Evolutionary conservation across 2,797 vertebrate genomes (phyloP).

Genomic region (Echeneis naucrates): DNA sequence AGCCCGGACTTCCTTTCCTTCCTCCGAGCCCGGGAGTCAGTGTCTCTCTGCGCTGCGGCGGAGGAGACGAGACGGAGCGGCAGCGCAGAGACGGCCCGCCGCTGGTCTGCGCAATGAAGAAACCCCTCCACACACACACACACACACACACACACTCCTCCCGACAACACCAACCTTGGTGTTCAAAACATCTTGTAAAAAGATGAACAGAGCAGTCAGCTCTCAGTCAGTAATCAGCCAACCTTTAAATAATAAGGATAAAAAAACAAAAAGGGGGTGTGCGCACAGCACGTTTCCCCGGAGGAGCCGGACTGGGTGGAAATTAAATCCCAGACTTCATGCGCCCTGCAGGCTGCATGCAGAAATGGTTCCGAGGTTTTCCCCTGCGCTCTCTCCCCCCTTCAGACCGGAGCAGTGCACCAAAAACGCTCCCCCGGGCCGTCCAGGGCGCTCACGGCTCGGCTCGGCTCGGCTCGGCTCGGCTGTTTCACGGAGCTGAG

Average conservation of each 20-base stretch:
- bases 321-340: slow-evolving; percentile 55
- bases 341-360: slow-evolving; percentile 51
- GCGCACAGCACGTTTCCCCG: slow-evolving; percentile 11
- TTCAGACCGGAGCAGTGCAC: not conserved
- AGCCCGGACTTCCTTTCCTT: not conserved
- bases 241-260: not conserved
- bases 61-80: slow-evolving; percentile 42
- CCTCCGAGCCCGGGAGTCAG: not conserved
- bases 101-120: slow-evolving; percentile 65
- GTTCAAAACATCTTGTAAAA: slow-evolving; percentile 66
- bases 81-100: slow-evolving; percentile 40
- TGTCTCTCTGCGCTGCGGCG: slow-evolving; percentile 37
- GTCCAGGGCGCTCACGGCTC: not conserved
- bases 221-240: not conserved
- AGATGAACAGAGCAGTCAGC: not conserved
- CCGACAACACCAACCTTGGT: slow-evolving; percentile 43
- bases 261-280: not conserved
- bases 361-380: slow-evolving; percentile 52
- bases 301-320: slow-evolving; percentile 24
- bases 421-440: not conserved
- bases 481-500: slow-evolving; percentile 4
- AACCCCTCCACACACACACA: not conserved
- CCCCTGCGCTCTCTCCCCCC: too few relatives aligned
- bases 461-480: not conserved
- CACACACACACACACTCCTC: not conserved